A percentile compares a stretch with the other conserved stretches of the same genome.
Evolutionary conservation across 1,140 invertebrate genomes (phyloP).

Genomic region (Drosophila melanica): DNA sequence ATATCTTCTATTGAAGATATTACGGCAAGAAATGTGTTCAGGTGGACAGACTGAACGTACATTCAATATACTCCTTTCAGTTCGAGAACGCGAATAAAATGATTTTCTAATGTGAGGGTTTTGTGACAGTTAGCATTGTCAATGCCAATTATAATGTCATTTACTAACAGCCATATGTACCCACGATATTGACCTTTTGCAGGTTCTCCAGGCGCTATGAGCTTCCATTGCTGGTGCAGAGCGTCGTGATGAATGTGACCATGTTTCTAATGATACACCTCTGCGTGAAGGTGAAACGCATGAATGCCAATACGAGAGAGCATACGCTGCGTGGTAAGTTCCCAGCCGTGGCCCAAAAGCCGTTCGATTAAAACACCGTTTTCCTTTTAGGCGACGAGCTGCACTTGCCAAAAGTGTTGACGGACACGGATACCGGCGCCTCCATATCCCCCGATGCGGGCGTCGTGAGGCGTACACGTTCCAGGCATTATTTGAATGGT

Average conservation of each 20-base stretch:
- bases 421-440: conserved; percentile 72
- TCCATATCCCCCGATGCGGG: conserved; percentile 71
- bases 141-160: conserved; percentile 61
- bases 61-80: too few relatives aligned
- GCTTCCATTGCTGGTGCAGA: conserved; percentile 96
- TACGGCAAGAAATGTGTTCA: too few relatives aligned
- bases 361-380: conserved; percentile 1
- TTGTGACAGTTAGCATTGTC: neutral
- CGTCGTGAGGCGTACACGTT: conserved; percentile 72
- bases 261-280: conserved; percentile 98
- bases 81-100: too few relatives aligned
- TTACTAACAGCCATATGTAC: conserved; percentile 2
- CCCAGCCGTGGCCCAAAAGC: too few relatives aligned
- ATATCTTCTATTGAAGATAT: too few relatives aligned
- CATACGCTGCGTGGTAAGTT: conserved; percentile 92
- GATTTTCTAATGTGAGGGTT: too few relatives aligned
- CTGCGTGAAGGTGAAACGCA: conserved; percentile 94
- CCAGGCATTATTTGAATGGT: conserved; percentile 83
- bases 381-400: conserved; percentile 70
- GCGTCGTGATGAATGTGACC: conserved; percentile 97
- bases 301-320: conserved; percentile 91
- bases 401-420: conserved; percentile 80
- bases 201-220: conserved; percentile 99
- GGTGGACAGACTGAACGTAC: too few relatives aligned
- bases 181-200: conserved; percentile 78